Evolutionary conservation across 2,888 invertebrate species (phyloP), one percentile per base, ranked within the genome.

Genomic region (Stenodema calcarata): DNA sequence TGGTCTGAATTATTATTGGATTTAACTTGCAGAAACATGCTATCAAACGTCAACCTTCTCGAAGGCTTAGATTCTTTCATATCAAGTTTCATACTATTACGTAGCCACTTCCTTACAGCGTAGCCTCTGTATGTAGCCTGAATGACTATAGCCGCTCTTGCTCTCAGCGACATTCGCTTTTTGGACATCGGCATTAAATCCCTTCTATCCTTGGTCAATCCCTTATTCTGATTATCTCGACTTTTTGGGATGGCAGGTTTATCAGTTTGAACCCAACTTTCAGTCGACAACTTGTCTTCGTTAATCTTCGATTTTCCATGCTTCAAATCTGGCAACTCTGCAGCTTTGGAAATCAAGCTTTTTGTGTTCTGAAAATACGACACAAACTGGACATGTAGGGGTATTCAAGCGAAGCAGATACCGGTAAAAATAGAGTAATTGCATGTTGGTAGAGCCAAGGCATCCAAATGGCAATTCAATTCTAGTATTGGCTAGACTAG

Each of bases 111-210:
- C 44, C 88, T 78, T 7, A 54, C 35, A 28, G n/a, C 73, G 62
- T 86, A 83, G 3, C 88, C 88, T 78, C 88, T 86, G 27, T 62
- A 88, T 12, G 88, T 86, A 9, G 88, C 73, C 41, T 88, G 88
- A 62, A 88, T 87, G 1, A 88, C 69, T 16, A 41, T 80, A 7
- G 87, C 88, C 6, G 88, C 88, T 69, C 54, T 78, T 35, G 42
- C 81, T 78, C 78, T 86, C 16, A 87, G 35, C 4, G 86, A 54
- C 12, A 80, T 50, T 62, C 80, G 9, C 50, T 69, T 83, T 16
- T 30, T 83, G 14, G 27, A 16, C 4, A n/a, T 2, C 14, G 35
- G 41, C 9, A 11, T 18, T 0, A 18, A 1, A n/a, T 11, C 12
- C 11, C n/a, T 4, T 75, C 11, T 75, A n/a, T 79, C 47, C n/a